phyloP scores from a whole-genome alignment of 64 coral and sea anemone species.

The Hydrozoanthus tunicans region DNA sequence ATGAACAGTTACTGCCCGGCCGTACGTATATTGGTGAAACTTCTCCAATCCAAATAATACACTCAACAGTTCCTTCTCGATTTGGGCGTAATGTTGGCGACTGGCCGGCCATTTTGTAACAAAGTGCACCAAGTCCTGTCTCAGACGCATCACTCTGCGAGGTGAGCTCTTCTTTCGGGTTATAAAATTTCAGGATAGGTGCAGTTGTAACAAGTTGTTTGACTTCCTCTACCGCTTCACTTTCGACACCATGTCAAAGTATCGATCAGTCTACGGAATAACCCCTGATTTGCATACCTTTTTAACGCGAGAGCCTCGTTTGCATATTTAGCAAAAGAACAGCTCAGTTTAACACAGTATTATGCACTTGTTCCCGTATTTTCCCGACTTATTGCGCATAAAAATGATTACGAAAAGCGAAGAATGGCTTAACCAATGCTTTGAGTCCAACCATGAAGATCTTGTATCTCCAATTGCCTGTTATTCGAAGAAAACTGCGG shows the following conservation, averaged over 20 bases:
- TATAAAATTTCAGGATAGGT: conserved; percentile 17
- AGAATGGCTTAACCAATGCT: too few species aligned
- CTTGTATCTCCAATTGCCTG: too few species aligned
- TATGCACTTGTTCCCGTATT: too few species aligned
- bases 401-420: too few species aligned
- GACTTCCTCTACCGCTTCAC: background rate
- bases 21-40: background rate
- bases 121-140: background rate
- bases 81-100: background rate
- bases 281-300: too few species aligned
- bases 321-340: too few species aligned
- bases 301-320: too few species aligned
- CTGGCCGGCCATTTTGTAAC: background rate
- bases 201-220: background rate
- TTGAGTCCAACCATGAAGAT: too few species aligned
- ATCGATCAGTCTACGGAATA: too few species aligned
- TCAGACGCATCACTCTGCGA: background rate
- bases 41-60: background rate
- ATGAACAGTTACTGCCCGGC: background rate
- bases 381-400: too few species aligned
- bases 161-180: background rate
- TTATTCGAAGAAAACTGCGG: too few species aligned
- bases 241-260: background rate
- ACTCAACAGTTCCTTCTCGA: background rate
- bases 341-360: too few species aligned